Base-by-base conservation (phyloP, 2,888 invertebrate species). In the Furcula furcula region DNA sequence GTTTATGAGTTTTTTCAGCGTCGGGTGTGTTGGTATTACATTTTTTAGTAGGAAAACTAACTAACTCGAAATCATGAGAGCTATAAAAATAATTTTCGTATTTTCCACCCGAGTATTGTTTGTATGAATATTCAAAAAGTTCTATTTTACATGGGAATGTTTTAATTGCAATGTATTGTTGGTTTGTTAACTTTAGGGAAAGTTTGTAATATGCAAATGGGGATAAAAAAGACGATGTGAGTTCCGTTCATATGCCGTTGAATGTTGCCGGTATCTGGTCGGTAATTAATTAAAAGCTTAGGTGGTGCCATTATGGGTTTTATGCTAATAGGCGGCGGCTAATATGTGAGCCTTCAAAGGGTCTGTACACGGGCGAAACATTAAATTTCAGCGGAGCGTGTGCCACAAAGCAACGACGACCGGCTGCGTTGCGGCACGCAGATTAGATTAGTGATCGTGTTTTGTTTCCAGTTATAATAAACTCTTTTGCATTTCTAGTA, bases 221-320 rank as follows among this genome's bases (percentile, higher is more conserved):
- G 53, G 11, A 61, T 66, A 63, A 63, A 72, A 68, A 70, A 69
- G 56, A 55, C 55, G 55, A 49, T 42, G 53, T 57, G 47, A 52
- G 51, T 66, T 60, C 48, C 39, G 56, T 48, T 55, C 40, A 52
- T 63, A 65, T 62, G 56, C 59, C 47, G 57, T 58, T 46, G 57
- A 62, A 70, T 62, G 64, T 67, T 70, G 64, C 58, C 64, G 50
- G 65, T 65, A 63, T 71, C 64, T 65, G 71, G 77, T 58, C 67
- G 64, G 76, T 82, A 82, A 87, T 86, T 84, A 86, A 86, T 86
- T 86, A 83, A 79, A 80, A 76, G 82, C 76, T 78, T 76, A 79
- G 69, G 72, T 68, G 66, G 61, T 73, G 68, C 74, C 67, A 77
- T 80, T 80, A 80, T 78, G 77, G 76, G 76, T 75, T 82, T 82